Percentiles rank a stretch among this genome's conserved stretches.
Evolutionary conservation across 2,888 invertebrate genomes (phyloP).

Genomic region (Phymatocera aterrima): DNA sequence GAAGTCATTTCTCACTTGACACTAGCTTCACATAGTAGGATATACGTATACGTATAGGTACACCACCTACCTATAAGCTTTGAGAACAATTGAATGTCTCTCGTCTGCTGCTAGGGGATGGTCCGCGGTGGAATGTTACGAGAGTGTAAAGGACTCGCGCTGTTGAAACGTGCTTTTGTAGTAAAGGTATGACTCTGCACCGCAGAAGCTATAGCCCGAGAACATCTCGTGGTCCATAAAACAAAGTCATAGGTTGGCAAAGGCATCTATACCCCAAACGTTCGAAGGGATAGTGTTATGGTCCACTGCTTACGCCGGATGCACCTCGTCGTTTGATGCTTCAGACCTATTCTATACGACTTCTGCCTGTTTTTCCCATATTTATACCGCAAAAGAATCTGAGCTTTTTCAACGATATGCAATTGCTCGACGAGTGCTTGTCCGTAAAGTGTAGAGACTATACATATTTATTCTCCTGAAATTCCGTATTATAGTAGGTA

Average conservation of each 20-base stretch:
- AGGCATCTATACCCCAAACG: too few relatives aligned
- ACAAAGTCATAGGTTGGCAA: slow-evolving; percentile 6
- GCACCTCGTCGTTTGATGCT: too few relatives aligned
- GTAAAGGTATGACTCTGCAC: background rate
- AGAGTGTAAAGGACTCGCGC: slow-evolving; percentile 24
- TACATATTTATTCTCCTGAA: too few relatives aligned
- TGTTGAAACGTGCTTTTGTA: background rate
- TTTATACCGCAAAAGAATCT: too few relatives aligned
- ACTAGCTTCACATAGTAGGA: slow-evolving; percentile 1
- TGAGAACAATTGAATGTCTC: slow-evolving; percentile 31
- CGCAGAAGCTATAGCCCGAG: too few relatives aligned
- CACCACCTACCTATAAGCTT: background rate
- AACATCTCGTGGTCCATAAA: slow-evolving; percentile 29
- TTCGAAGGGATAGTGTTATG: slow-evolving; percentile 6
- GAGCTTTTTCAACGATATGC: too few relatives aligned
- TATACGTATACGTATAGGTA: background rate
- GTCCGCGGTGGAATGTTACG: slow-evolving; percentile 8
- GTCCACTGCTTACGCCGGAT: background rate
- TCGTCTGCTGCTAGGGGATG: background rate
- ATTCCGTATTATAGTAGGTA: too few relatives aligned
- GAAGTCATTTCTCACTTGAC: slow-evolving; percentile 33
- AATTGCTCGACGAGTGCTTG: too few relatives aligned
- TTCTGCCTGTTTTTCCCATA: too few relatives aligned
- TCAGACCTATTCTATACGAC: too few relatives aligned
- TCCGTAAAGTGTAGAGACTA: too few relatives aligned